Evolutionary conservation across 2,888 invertebrate species (phyloP).

Genomic region (Nomada flava): DNA sequence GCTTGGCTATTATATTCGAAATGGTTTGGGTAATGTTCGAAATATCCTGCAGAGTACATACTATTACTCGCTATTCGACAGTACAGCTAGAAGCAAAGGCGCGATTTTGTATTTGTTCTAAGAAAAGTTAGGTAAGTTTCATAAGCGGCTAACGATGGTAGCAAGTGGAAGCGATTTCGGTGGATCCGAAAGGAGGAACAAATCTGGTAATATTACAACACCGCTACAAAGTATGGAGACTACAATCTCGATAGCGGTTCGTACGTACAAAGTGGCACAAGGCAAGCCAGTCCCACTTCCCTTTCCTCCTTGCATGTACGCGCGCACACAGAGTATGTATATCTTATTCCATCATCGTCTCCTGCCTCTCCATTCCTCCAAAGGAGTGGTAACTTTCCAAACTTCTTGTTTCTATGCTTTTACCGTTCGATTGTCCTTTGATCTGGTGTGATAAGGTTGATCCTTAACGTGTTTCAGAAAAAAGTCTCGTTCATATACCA

Average conservation of each 20-base stretch:
- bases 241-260: slow-evolving; percentile 63
- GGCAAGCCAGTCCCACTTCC: slow-evolving; percentile 69
- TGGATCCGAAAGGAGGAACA: slow-evolving; percentile 25
- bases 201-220: slow-evolving; percentile 53
- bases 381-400: slow-evolving; percentile 56
- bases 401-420: slow-evolving; percentile 48
- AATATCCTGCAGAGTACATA: neutral
- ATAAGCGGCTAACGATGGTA: neutral
- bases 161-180: neutral
- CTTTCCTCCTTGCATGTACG: slow-evolving; percentile 59
- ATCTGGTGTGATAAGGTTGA: no score
- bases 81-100: neutral
- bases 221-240: slow-evolving; percentile 45
- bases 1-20: neutral
- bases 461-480: no score
- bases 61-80: neutral
- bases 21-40: neutral
- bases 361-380: slow-evolving; percentile 46
- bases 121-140: no score
- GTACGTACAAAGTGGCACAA: slow-evolving; percentile 68
- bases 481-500: no score
- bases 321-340: slow-evolving; percentile 15
- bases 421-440: slow-evolving; percentile 9
- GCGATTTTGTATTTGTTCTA: neutral
- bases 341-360: slow-evolving; percentile 52